phyloP scores from a whole-genome alignment of 2,888 invertebrate genomes.

The Brachynemurus nebulosus region DNA sequence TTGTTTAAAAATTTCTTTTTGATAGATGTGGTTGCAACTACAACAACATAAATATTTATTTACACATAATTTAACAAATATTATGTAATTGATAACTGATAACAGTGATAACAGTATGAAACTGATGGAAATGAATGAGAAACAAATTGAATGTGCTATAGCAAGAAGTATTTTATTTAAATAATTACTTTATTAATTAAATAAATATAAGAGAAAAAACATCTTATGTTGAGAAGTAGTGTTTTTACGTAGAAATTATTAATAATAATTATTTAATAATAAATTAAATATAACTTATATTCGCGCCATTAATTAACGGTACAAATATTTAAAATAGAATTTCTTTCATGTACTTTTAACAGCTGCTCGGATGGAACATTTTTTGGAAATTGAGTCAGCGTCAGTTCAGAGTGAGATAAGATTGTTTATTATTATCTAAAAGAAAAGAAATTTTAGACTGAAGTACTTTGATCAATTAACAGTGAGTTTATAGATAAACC shows the following conservation, averaged over 20 bases:
- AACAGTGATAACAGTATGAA: not conserved
- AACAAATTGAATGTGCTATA: conserved; percentile 2
- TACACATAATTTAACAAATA: not conserved
- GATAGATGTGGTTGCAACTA: too few species aligned
- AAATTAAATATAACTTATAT: conserved; percentile 1
- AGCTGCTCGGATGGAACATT: not conserved
- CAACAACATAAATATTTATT: too few species aligned
- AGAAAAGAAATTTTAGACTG: not conserved
- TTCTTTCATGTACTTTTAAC: too few species aligned
- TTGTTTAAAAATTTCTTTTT: too few species aligned
- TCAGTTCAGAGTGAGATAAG: conserved; percentile 3
- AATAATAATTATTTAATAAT: not conserved
- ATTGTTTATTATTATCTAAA: not conserved
- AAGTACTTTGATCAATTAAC: not conserved
- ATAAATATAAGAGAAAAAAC: not conserved
- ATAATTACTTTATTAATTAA: conserved; percentile 2
- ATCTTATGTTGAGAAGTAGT: not conserved
- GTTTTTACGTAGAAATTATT: not conserved
- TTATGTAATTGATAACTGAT: conserved; percentile 1
- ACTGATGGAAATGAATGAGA: not conserved
- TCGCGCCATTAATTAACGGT: too few species aligned
- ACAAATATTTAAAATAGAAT: too few species aligned
- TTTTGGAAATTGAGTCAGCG: not conserved
- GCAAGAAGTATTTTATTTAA: not conserved
- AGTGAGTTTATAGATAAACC: not conserved